These are phyloP conservation scores for Heloderma charlesbogerti DNA, from an alignment of 2,113 vertebrate genomes.

Conservation along the genomic window DNA sequence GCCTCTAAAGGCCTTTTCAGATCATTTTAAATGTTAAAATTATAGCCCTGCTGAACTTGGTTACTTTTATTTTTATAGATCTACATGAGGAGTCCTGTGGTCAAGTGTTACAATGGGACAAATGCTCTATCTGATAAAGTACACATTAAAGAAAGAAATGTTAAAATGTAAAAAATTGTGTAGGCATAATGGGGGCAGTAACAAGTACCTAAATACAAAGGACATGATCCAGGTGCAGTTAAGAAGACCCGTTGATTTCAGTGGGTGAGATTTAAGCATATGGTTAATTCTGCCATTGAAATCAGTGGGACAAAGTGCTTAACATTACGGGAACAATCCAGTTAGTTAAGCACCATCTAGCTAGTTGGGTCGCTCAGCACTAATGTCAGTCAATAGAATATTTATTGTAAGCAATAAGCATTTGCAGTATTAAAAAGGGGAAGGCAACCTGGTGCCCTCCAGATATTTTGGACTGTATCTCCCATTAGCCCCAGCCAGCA, in stretches of 20 bases:
- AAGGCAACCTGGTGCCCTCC: no score
- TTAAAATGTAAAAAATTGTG: neutral
- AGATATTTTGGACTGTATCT: no score
- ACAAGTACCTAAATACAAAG: neutral
- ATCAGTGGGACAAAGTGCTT: neutral
- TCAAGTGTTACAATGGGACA: neutral
- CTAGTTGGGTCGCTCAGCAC: neutral
- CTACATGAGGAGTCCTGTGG: neutral
- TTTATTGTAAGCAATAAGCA: no score
- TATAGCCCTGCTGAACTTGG: neutral
- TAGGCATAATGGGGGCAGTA: neutral
- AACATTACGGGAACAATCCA: neutral
- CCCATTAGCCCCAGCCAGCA: no score
- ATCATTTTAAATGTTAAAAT: neutral
- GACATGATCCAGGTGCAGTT: neutral
- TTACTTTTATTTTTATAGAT: neutral
- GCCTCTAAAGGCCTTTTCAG: no score
- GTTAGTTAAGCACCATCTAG: neutral
- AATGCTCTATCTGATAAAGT: neutral
- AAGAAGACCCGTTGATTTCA: neutral
- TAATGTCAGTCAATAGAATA: no score
- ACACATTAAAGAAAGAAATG: neutral
- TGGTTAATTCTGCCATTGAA: neutral
- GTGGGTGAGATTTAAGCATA: neutral
- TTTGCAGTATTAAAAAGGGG: no score